Conservation (phyloP, 2,113 vertebrate genomes). For the Seriola dumerili region DNA sequence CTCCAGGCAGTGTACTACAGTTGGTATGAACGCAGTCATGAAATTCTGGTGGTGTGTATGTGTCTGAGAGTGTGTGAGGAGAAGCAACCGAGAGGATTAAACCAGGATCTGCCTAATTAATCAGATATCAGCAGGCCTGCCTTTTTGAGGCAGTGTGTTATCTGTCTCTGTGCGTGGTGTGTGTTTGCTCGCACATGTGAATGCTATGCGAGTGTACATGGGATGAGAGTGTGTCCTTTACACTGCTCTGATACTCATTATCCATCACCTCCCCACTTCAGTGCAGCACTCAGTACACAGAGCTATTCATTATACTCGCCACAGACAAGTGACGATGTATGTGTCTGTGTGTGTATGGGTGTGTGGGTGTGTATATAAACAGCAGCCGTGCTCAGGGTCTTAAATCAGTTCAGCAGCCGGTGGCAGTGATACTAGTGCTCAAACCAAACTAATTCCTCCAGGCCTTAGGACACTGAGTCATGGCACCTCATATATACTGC, state of each 20-base stretch:
- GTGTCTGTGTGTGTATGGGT: slow-evolving; percentile 37
- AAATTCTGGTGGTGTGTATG: slow-evolving; percentile 56
- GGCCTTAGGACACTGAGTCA: slow-evolving; percentile 72
- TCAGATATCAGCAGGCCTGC: slow-evolving; percentile 74
- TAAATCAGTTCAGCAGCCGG: slow-evolving; percentile 65
- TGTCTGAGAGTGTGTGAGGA: slow-evolving; percentile 42
- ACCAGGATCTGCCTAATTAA: slow-evolving; percentile 77
- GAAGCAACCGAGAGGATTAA: slow-evolving; percentile 72
- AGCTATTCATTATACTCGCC: slow-evolving; percentile 75
- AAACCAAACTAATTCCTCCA: slow-evolving; percentile 67
- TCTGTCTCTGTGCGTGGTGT: slow-evolving; percentile 28
- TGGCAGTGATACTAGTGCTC: slow-evolving; percentile 60
- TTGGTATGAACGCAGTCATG: slow-evolving; percentile 43
- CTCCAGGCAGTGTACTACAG: slow-evolving; percentile 35
- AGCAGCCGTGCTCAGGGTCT: slow-evolving; percentile 59
- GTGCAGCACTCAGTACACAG: slow-evolving; percentile 59
- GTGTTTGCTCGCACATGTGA: slow-evolving; percentile 46
- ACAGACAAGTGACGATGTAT: slow-evolving; percentile 66
- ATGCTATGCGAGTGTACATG: slow-evolving; percentile 31
- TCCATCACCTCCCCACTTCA: slow-evolving; percentile 75
- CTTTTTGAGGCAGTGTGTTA: slow-evolving; percentile 56
- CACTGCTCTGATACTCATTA: slow-evolving; percentile 76
- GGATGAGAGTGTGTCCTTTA: slow-evolving; percentile 67
- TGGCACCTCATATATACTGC: slow-evolving; percentile 53
- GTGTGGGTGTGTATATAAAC: slow-evolving; percentile 61